A percentile compares a stretch with the other conserved stretches of the same genome.
Conservation (phyloP, 2,797 vertebrate species). For the Danio albolineatus region DNA sequence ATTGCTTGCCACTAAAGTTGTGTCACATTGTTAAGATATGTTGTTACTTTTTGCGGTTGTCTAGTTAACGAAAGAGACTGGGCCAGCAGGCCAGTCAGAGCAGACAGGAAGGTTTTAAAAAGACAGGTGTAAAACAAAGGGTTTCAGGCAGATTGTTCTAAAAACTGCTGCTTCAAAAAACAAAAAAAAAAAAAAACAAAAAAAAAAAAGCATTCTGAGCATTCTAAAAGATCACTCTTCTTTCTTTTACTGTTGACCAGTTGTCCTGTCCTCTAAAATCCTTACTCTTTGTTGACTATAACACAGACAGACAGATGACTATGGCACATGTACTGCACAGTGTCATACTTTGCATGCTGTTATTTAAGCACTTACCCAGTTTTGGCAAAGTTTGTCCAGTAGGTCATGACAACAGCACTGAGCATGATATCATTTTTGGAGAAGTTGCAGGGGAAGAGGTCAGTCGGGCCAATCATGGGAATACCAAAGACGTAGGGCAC, state of each 20-base stretch:
- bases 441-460: conserved; percentile 98
- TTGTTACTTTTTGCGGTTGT: not conserved
- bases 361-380: conserved; percentile 87
- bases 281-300: too few relatives aligned
- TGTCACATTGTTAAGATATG: too few relatives aligned
- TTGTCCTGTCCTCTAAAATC: too few relatives aligned
- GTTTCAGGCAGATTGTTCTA: too few relatives aligned
- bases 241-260: too few relatives aligned
- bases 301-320: too few relatives aligned
- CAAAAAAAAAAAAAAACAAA: not conserved
- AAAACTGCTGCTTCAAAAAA: not conserved
- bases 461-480: conserved; percentile 97
- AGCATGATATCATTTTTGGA: conserved; percentile 99
- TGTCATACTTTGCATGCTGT: not conserved
- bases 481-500: conserved; percentile 98
- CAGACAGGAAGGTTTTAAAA: not conserved
- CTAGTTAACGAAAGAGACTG: not conserved
- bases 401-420: conserved; percentile 98
- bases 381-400: conserved; percentile 99
- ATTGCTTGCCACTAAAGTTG: too few relatives aligned
- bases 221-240: too few relatives aligned
- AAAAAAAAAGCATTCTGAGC: too few relatives aligned
- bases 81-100: not conserved
- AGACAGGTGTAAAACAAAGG: not conserved
- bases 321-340: too few relatives aligned